Base-by-base conservation (phyloP, 37 sponge, comb jelly and placozoan genomes). In the Oopsacas minuta region DNA sequence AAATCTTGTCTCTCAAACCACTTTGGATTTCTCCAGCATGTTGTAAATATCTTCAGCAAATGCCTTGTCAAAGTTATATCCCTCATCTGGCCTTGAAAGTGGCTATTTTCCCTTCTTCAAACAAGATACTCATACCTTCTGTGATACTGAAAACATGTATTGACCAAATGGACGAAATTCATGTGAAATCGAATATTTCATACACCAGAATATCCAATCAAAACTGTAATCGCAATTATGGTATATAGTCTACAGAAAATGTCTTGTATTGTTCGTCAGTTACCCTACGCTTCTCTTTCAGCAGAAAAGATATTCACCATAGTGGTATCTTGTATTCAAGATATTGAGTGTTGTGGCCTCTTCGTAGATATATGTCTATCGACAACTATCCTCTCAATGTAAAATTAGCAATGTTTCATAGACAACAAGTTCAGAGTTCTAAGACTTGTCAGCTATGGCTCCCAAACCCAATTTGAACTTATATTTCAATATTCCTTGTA, bases 1-100 rank as follows among this genome's bases (percentile, higher is more conserved):
- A 61, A n/a, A 34, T 61, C 28, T 61, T 61, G 30, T 25, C 75
- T 61, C 75, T 61, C 28, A 61, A 61, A 61, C 22, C 75, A 61
- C 75, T 32, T n/a, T 61, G 22, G 22, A 61, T 61, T 61, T 61
- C 75, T 61, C 75, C 75, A 61, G 75, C 75, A 5, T 61, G 75
- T 61, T 61, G 28, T n/a, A 61, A 61, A 61, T 61, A 61, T 61
- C 75, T 61, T 12, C 75, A 61, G 30, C 75, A 61, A 12, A 61
- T 61, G 75, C 75, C 22, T 61, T 61, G 75, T 61, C 75, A 25
- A 61, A 61, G 75, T n/a, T 61, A n/a, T 61, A 61, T 61, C 28
- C 75, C 28, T 61, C 75, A 25, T 61, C 5, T n/a, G 75, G 75
- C 30, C 75, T 61, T 61, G 75, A 61, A n/a, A 61, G 7, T 61